Evolutionary conservation across 2,888 invertebrate species (phyloP).

Genomic region (Eurois occulta): DNA sequence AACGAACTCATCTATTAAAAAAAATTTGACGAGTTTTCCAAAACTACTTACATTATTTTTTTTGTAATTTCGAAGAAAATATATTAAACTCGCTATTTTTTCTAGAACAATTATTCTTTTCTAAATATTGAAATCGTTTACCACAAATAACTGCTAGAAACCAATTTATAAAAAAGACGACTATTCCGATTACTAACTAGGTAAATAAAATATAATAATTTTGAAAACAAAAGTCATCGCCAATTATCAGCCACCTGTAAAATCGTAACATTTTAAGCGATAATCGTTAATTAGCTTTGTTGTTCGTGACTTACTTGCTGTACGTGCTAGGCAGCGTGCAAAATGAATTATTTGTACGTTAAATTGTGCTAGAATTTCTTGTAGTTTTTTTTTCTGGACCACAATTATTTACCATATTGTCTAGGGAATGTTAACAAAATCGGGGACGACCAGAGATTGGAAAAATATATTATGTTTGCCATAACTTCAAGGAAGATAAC

Average conservation of each 20-base stretch:
- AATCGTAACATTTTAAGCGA: conserved; percentile 56
- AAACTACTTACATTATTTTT: background rate
- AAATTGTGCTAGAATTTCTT: conserved; percentile 67
- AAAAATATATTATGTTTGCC: background rate
- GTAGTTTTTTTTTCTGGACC: conserved; percentile 17
- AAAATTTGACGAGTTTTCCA: background rate
- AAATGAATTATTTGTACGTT: conserved; percentile 75
- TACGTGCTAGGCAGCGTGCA: conserved; percentile 91
- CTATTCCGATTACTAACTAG: background rate
- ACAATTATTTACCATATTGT: background rate
- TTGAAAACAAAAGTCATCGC: conserved; percentile 46
- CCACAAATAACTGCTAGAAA: background rate
- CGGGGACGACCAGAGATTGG: background rate
- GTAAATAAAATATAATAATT: conserved; percentile 32
- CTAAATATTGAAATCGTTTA: background rate
- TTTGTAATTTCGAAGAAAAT: no score
- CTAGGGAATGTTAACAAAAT: background rate
- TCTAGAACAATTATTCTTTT: background rate
- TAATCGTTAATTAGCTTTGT: conserved; percentile 58
- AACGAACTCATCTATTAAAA: background rate
- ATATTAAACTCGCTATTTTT: no score
- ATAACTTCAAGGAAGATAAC: background rate
- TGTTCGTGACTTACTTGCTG: conserved; percentile 91
- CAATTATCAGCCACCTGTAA: conserved; percentile 71
- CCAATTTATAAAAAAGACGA: background rate